Evolutionary conservation across 2,888 invertebrate genomes (phyloP).

Genomic region (Graphium colonna): DNA sequence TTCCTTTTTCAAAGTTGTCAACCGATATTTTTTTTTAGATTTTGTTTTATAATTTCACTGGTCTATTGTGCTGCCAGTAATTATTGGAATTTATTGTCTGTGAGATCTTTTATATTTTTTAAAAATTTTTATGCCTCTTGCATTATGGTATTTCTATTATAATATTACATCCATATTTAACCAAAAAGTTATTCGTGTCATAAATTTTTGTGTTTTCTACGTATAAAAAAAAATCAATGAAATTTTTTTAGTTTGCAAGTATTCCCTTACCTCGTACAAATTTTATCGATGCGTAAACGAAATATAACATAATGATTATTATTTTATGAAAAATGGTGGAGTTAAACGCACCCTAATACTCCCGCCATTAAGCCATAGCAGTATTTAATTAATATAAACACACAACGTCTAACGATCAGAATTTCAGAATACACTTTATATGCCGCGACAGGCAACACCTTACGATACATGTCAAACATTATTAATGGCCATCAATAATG

Average conservation of each 20-base stretch:
- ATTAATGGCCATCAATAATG: conserved; percentile 19
- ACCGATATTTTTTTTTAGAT: conserved; percentile 7
- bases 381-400: background rate
- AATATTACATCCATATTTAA: too few species aligned
- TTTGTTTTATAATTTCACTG: background rate
- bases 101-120: background rate
- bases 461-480: conserved; percentile 10
- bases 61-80: background rate
- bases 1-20: conserved; percentile 1
- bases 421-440: conserved; percentile 9
- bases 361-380: background rate
- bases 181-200: too few species aligned
- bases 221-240: too few species aligned
- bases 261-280: too few species aligned
- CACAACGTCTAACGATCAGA: conserved; percentile 8
- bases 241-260: too few species aligned
- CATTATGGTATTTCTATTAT: too few species aligned
- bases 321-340: conserved; percentile 5
- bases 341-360: conserved; percentile 6
- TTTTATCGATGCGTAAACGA: background rate
- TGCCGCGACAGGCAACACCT: conserved; percentile 13
- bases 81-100: background rate
- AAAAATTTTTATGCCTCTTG: background rate
- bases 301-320: too few species aligned
- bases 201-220: too few species aligned